phyloP scores from a whole-genome alignment of 2,113 vertebrate genomes.

The Sylvicapra grimmia region DNA sequence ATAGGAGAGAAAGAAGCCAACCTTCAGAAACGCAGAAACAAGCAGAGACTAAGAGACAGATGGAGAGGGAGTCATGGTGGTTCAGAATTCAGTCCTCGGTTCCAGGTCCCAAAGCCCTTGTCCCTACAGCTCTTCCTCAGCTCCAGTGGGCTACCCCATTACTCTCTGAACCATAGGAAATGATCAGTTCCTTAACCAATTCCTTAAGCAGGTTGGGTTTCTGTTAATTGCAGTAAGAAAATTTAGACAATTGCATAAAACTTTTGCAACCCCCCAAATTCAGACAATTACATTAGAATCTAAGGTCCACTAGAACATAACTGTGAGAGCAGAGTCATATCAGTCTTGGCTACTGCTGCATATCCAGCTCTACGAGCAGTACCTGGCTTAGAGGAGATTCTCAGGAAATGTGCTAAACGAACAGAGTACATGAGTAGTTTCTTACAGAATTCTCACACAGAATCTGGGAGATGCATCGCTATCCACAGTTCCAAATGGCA shows the following conservation, averaged over 20 bases:
- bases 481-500: neutral
- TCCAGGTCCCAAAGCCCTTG: neutral
- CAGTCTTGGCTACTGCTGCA: fast-evolving
- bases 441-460: neutral
- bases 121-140: neutral
- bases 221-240: neutral
- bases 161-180: neutral
- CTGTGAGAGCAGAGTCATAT: neutral
- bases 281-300: neutral
- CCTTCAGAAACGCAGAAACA: neutral
- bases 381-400: neutral
- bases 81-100: neutral
- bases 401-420: neutral
- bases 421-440: neutral
- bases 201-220: neutral
- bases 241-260: neutral
- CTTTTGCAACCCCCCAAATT: neutral
- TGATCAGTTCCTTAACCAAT: neutral
- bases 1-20: neutral
- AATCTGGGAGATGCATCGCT: neutral
- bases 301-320: neutral
- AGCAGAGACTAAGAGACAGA: neutral
- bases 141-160: neutral
- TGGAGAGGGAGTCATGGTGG: neutral
- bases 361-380: neutral